Evolutionary conservation across 1,140 invertebrate species (phyloP), one percentile per base, ranked within the genome.

Genomic region (Sipha flava): DNA sequence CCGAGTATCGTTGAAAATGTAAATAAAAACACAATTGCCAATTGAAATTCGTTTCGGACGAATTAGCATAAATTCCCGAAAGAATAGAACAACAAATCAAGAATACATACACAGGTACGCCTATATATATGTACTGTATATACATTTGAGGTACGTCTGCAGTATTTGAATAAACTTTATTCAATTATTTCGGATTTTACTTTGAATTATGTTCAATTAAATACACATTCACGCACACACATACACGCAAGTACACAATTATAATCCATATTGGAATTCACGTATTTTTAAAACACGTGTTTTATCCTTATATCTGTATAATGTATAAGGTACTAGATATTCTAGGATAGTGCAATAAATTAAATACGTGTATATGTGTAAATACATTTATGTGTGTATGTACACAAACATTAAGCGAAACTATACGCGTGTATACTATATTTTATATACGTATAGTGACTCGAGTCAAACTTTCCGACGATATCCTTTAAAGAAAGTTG

Each of bases 21-120:
- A 47, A 70, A 70, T 70, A 70, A 70, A 64, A 68, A 68, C 40
- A 68, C 64, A 45, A 68, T 68, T 45, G 64, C 34, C 34, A 66
- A 66, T 66, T 66, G 64, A 66, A 66, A 66, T 66, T 47, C 40
- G 21, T 47, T 45, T 29, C 43, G 3, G 40, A n/a, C 23, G 66
- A 47, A 70, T 47, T 70, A 45, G 7, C 64, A 68, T 68, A 68
- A 68, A 70, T 70, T 47, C n/a, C 29, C 66, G 40, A 47, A 70
- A 70, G 66, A 70, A 70, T 70, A 29, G 66, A 43, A n/a, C 29
- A 45, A 47, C 40, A 29, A 70, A 70, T 70, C 66, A 70, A 43
- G n/a, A 45, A 68, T 2, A 40, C 4, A 40, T 10, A 40, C 5
- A 10, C 10, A 40, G 37, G 37, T 40, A 40, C 5, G 37, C 37